Percentiles rank a stretch among this genome's conserved stretches.
phyloP scores from a whole-genome alignment of 2,888 invertebrate genomes.

The Chymomyza fuscimana region DNA sequence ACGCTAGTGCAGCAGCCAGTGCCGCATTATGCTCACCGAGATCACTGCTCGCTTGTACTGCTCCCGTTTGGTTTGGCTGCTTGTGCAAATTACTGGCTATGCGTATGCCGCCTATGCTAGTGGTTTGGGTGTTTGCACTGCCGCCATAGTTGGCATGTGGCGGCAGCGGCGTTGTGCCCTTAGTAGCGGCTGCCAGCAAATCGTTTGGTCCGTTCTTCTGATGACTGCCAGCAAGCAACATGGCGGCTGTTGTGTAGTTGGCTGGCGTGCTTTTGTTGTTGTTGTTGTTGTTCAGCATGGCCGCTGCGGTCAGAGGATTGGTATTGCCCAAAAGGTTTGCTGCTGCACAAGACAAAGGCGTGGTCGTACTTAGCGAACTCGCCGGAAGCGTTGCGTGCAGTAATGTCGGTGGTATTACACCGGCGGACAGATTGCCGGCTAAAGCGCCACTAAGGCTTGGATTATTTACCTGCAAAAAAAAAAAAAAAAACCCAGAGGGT shows the following conservation, averaged over 20 bases:
- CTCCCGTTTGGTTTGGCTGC: constrained; percentile 47
- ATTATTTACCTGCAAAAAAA: constrained; percentile 64
- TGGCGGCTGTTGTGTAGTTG: constrained; percentile 47
- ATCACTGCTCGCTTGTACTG: constrained; percentile 33
- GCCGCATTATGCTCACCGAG: constrained; percentile 57
- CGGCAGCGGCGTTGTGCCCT: constrained; percentile 33
- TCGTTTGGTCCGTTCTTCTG: constrained; percentile 71
- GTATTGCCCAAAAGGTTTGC: constrained; percentile 50
- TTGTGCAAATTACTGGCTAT: constrained; percentile 78
- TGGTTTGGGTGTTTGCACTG: constrained; percentile 50
- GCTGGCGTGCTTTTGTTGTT: constrained; percentile 61
- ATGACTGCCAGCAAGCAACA: constrained; percentile 19
- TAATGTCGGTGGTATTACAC: constrained; percentile 46
- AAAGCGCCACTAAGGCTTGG: constrained; percentile 42
- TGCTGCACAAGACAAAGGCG: constrained; percentile 40
- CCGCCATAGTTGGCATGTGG: constrained; percentile 40
- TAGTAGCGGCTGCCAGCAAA: constrained; percentile 49
- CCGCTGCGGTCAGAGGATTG: constrained; percentile 56
- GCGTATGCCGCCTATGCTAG: constrained; percentile 75
- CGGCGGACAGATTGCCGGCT: constrained; percentile 57
- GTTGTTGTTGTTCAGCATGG: constrained; percentile 71
- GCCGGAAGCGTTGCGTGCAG: constrained; percentile 50
- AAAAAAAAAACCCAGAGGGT: neutral
- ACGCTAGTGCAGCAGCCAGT: constrained; percentile 55
- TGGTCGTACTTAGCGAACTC: constrained; percentile 45